Evolutionary conservation across 2,888 invertebrate genomes (phyloP).

Genomic region (Oxystoma pomonae): DNA sequence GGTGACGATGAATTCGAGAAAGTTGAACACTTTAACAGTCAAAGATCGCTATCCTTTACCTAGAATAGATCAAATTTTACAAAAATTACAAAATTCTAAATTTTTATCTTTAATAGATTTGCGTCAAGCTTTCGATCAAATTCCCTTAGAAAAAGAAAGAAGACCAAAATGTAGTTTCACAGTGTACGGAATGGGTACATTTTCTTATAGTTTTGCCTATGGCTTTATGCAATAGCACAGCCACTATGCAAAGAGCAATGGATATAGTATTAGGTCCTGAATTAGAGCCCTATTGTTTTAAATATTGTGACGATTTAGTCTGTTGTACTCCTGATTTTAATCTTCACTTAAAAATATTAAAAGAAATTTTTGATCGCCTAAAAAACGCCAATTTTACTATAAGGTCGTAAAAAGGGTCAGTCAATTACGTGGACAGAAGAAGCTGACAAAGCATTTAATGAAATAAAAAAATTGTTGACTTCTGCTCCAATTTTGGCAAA

Average conservation of each 20-base stretch:
- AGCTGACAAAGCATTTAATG: conserved; percentile 17
- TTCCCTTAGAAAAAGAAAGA: conserved; percentile 22
- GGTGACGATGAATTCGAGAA: conserved; percentile 35
- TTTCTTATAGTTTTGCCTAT: conserved; percentile 14
- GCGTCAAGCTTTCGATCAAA: conserved; percentile 32
- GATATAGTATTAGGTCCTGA: conserved; percentile 13
- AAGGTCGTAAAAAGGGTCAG: conserved; percentile 19
- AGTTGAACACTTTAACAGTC: conserved; percentile 34
- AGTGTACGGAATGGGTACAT: conserved; percentile 14
- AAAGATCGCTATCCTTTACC: conserved; percentile 33
- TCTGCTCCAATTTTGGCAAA: conserved; percentile 26
- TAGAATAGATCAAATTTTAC: conserved; percentile 23
- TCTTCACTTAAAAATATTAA: conserved; percentile 14
- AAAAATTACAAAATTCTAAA: conserved; percentile 28
- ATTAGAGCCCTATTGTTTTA: too few relatives aligned
- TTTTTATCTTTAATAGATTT: conserved; percentile 37
- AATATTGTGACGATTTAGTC: too few relatives aligned
- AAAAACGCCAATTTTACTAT: conserved; percentile 19
- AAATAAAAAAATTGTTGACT: conserved; percentile 22
- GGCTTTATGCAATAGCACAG: conserved; percentile 18
- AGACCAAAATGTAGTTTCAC: conserved; percentile 18
- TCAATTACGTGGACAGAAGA: conserved; percentile 17
- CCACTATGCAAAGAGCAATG: conserved; percentile 19
- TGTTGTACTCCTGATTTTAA: too few relatives aligned
- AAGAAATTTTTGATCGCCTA: conserved; percentile 13